Evolutionary conservation across 2,113 vertebrate genomes (phyloP).

Genomic region (Spizaetus ornatus): DNA sequence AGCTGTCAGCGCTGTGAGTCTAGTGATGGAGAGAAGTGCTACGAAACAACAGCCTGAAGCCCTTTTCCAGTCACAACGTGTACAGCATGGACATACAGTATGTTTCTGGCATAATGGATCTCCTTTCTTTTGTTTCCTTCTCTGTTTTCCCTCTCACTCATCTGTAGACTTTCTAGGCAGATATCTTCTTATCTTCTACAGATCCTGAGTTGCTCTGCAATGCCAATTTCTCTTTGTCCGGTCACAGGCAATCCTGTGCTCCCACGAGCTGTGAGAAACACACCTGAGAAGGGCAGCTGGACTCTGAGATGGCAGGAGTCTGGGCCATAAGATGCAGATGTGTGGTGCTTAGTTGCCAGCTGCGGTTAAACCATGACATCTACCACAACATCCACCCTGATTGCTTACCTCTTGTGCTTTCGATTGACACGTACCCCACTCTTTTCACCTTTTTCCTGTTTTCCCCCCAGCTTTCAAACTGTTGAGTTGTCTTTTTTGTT

Average conservation of each 20-base stretch:
- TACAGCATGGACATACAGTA: neutral
- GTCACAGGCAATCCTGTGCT: neutral
- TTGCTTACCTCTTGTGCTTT: neutral
- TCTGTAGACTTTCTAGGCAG: neutral
- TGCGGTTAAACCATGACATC: too few relatives aligned
- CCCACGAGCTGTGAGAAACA: too few relatives aligned
- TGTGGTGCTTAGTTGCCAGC: too few relatives aligned
- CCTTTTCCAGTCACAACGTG: neutral
- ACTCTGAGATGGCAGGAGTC: too few relatives aligned
- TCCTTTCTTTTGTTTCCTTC: neutral
- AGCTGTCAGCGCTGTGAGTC: neutral
- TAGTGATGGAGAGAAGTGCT: neutral
- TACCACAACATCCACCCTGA: neutral
- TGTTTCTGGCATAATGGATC: neutral
- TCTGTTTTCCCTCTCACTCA: neutral
- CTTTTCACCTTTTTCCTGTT: neutral
- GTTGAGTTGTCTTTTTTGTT: neutral
- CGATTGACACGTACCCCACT: rapidly evolving
- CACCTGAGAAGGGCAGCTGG: too few relatives aligned
- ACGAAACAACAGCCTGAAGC: neutral
- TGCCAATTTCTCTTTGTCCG: neutral
- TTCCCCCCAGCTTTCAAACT: rapidly evolving
- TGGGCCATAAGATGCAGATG: too few relatives aligned
- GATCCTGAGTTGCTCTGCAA: neutral
- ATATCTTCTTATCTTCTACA: neutral